phyloP scores from a whole-genome alignment of 1,140 invertebrate species.

The Pinna nobilis region DNA sequence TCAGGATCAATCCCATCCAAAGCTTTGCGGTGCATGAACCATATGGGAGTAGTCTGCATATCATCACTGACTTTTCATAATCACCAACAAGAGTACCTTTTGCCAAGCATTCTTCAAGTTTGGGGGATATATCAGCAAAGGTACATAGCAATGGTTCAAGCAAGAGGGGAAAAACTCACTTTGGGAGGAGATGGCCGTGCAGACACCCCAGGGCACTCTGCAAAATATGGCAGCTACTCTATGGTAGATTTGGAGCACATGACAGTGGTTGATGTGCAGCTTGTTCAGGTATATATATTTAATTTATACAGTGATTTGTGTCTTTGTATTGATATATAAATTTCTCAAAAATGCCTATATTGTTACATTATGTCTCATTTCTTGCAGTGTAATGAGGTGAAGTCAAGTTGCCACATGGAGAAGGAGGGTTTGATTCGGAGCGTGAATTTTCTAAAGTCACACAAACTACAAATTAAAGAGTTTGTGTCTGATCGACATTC shows the following conservation, averaged over 20 bases:
- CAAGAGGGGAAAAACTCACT: neutral
- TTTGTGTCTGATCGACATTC: conserved; percentile 39
- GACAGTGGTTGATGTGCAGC: conserved; percentile 34
- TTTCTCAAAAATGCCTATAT: neutral
- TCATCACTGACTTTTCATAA: neutral
- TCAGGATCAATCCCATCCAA: neutral
- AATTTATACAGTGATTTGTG: neutral
- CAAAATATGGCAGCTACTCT: conserved; percentile 39
- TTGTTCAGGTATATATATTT: conserved; percentile 38
- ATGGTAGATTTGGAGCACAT: conserved; percentile 19
- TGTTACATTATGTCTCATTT: neutral
- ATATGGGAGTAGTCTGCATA: neutral
- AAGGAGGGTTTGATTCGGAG: conserved; percentile 23
- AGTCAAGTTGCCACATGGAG: conserved; percentile 22
- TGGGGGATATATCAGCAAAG: conserved; percentile 18
- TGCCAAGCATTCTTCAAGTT: neutral
- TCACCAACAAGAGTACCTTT: neutral
- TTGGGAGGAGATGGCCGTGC: conserved; percentile 44
- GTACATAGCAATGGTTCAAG: neutral
- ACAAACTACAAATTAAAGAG: conserved; percentile 1
- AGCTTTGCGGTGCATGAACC: neutral
- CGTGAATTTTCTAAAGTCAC: neutral
- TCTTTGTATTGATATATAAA: neutral
- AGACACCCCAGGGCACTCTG: conserved; percentile 42
- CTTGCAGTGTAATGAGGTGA: conserved; percentile 41